Base-by-base conservation (phyloP, 2,113 vertebrate genomes). In the Ciconia boyciana region DNA sequence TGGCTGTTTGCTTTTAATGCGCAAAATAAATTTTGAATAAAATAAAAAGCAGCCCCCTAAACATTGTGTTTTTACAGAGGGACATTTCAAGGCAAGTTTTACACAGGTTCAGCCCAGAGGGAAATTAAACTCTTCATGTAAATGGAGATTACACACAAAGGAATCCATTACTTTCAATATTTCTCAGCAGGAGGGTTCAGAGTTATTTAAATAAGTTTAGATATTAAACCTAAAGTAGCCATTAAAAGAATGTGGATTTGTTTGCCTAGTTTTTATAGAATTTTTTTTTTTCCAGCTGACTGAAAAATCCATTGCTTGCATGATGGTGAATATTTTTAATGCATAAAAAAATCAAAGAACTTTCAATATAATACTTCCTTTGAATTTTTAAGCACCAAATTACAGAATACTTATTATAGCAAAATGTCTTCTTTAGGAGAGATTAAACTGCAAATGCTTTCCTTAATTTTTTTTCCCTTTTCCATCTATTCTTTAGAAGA, bases 121-220 rank as follows among this genome's bases (percentile, higher is more conserved):
- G 98, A 98, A 98, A 98, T 98, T 98, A 98, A 98, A 98, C 95
- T 98, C 97, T 97, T 98, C 98, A 98, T 98, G 98, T 98, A 98
- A 98, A 98, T 98, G 98, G 98, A 98, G 98, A 98, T 98, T 98
- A 97, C 95, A 97, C 98, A 98, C 98, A 98, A 98, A 98, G 97
- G 98, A 98, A 98, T 97, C 98, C 98, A 98, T 98, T 98, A 98
- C 98, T 98, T 98, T 98, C 98, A 98, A 98, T 98, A 98, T 98
- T 98, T 98, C 98, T 98, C 98, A 97, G 98, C 97, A 98, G 98
- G 98, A 98, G 98, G 97, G 97, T 98, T 97, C 97, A 98, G 98
- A 98, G 97, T 98, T 98, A 98, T 98, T 98, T 98, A 98, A 98
- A 98, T 98, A 98, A 98, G 98, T 98, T 98, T 98, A 98, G 97